phyloP scores from a whole-genome alignment of 2,888 invertebrate genomes.

The Dryadula phaetusa region DNA sequence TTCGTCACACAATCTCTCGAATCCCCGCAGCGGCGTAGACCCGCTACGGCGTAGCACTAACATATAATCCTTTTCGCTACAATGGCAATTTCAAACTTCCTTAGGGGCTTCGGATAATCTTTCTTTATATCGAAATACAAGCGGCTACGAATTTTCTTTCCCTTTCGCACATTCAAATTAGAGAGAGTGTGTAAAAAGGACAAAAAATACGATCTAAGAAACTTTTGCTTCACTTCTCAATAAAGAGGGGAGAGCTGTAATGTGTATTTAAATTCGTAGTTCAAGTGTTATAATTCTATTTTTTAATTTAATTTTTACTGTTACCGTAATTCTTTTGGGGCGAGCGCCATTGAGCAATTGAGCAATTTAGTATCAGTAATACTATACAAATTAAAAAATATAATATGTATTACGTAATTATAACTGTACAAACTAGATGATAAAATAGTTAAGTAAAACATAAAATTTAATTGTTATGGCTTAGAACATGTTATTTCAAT shows the following conservation, averaged over 20 bases:
- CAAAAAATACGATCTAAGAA: conserved; percentile 62
- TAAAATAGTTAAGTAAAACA: not conserved
- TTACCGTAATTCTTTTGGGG: conserved; percentile 67
- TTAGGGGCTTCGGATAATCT: conserved; percentile 85
- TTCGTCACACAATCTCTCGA: conserved; percentile 62
- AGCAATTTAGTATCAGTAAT: conserved; percentile 18
- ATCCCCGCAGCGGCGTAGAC: conserved; percentile 67
- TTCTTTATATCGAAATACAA: conserved; percentile 83
- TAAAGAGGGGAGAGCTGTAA: conserved; percentile 81
- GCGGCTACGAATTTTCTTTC: conserved; percentile 62
- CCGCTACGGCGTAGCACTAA: conserved; percentile 81
- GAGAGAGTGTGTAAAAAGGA: conserved; percentile 53
- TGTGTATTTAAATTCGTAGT: conserved; percentile 82
- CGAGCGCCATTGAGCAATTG: conserved; percentile 49
- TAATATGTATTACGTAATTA: conserved; percentile 32
- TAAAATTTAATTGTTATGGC: conserved; percentile 9
- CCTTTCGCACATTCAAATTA: conserved; percentile 52
- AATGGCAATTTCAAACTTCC: conserved; percentile 86
- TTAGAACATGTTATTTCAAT: conserved; percentile 9
- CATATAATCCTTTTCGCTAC: conserved; percentile 86
- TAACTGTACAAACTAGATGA: not conserved
- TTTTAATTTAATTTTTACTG: conserved; percentile 84
- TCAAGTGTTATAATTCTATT: conserved; percentile 82
- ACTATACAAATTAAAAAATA: conserved; percentile 19
- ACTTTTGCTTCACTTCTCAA: conserved; percentile 74